These are phyloP conservation scores for Cyprinus carpio DNA, from an alignment of 2,113 vertebrate genomes.

Conservation along the genomic window DNA sequence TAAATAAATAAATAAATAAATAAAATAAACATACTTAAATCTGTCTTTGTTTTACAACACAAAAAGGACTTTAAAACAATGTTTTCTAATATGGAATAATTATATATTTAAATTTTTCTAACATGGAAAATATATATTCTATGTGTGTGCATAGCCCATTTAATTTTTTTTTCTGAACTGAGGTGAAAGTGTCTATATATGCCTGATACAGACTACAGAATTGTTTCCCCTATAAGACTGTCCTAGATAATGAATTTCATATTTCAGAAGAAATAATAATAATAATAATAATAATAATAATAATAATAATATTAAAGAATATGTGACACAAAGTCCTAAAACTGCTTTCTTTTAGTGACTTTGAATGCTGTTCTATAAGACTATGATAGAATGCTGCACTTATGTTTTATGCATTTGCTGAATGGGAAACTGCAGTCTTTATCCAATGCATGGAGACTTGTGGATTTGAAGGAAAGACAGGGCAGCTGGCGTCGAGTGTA, in stretches of 20 bases:
- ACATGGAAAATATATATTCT: no score
- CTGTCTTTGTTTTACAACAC: not conserved
- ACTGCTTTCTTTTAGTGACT: not conserved
- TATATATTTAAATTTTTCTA: not conserved
- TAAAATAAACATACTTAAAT: no score
- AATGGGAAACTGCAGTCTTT: not conserved
- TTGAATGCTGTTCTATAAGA: not conserved
- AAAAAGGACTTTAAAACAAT: no score
- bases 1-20: not conserved
- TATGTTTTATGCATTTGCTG: not conserved
- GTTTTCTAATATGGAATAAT: not conserved
- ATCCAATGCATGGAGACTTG: not conserved
- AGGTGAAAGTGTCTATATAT: not conserved
- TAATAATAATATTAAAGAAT: not conserved
- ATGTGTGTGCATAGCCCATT: not conserved
- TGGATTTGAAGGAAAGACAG: conserved; percentile 8
- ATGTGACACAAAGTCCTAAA: not conserved
- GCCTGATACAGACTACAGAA: not conserved
- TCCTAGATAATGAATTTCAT: not conserved
- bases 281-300: no score
- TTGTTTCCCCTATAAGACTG: not conserved
- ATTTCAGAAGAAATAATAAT: not conserved
- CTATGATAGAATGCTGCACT: not conserved
- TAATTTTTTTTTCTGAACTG: not conserved
- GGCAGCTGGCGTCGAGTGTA: not conserved